phyloP scores from a whole-genome alignment of 2,113 vertebrate species.

The Marcusenius ussheri region DNA sequence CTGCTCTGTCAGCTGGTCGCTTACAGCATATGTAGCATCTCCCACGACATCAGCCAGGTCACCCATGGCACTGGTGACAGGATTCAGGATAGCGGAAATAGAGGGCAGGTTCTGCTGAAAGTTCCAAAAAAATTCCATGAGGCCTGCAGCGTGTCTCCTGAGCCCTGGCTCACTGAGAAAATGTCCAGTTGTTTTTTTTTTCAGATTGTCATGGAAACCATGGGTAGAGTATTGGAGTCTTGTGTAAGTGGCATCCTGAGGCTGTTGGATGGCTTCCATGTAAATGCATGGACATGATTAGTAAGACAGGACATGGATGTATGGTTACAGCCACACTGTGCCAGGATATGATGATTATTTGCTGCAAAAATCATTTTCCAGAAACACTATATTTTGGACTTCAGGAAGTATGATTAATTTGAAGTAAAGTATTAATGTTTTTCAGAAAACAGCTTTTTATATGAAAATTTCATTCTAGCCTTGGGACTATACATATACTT shows the following conservation, averaged over 20 bases:
- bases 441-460: not conserved
- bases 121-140: slow-evolving; percentile 88
- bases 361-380: not conserved
- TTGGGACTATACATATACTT: not conserved
- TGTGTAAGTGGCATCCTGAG: slow-evolving; percentile 25
- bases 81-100: slow-evolving; percentile 78
- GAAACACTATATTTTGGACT: not conserved
- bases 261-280: not conserved
- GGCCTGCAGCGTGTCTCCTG: slow-evolving; percentile 33
- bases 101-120: slow-evolving; percentile 83
- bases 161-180: slow-evolving; percentile 20
- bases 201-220: not conserved
- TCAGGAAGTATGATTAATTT: not conserved
- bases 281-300: not conserved
- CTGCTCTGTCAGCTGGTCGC: slow-evolving; percentile 79
- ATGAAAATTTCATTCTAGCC: not conserved
- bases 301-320: not conserved
- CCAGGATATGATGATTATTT: not conserved
- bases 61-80: slow-evolving; percentile 77
- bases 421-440: not conserved
- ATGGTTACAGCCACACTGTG: not conserved
- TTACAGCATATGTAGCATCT: slow-evolving; percentile 72
- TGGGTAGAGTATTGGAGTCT: slow-evolving; percentile 40
- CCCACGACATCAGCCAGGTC: slow-evolving; percentile 75
- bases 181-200: not conserved